Percentiles rank a stretch among this genome's conserved stretches.
Conservation (phyloP, 2,113 vertebrate genomes). For the Sapayoa aenigma region DNA sequence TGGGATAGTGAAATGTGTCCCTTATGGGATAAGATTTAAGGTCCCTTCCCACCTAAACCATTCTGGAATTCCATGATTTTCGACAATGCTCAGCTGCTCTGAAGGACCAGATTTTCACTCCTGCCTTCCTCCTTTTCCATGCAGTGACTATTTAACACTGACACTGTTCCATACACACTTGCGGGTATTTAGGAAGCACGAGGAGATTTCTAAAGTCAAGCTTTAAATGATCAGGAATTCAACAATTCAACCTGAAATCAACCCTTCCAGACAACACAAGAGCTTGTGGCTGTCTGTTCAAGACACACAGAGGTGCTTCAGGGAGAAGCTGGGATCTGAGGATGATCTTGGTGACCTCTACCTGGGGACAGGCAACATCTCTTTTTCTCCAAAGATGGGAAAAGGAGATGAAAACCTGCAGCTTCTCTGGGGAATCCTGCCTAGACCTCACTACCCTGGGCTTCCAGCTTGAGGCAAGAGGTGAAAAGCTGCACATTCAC, state of each 20-base stretch:
- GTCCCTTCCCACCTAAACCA: neutral
- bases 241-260: neutral
- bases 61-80: neutral
- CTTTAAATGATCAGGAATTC: neutral
- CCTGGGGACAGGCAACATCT: fast-evolving
- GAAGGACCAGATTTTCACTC: neutral
- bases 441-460: fast-evolving
- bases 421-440: neutral
- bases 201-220: neutral
- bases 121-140: neutral
- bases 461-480: fast-evolving
- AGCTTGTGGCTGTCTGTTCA: neutral
- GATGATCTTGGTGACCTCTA: neutral
- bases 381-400: fast-evolving
- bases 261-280: neutral
- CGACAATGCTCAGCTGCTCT: neutral
- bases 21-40: fast-evolving
- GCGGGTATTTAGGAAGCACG: neutral
- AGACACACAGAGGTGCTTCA: neutral
- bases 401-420: neutral
- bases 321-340: neutral
- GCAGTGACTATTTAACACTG: neutral
- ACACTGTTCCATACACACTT: neutral
- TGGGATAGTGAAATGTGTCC: neutral
- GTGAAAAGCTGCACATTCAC: neutral